These are phyloP conservation scores for Arrhamphus sclerolepis DNA, from an alignment of 2,797 vertebrate species.

Conservation along the genomic window DNA sequence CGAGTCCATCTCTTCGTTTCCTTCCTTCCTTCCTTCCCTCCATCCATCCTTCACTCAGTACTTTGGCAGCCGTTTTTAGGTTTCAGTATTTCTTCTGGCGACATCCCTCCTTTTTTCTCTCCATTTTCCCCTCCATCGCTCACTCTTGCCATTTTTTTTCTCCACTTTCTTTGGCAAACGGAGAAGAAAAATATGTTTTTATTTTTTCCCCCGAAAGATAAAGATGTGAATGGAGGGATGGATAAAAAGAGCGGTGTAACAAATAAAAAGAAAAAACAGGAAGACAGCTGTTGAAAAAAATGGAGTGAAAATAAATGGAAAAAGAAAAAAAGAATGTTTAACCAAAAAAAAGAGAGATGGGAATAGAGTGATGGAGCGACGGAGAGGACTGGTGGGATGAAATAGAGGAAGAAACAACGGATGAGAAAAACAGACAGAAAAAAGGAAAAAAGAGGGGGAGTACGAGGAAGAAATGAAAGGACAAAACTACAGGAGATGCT, in stretches of 20 bases:
- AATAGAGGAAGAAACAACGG: too few species aligned
- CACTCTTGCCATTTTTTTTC: constrained; percentile 1
- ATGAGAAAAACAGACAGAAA: too few species aligned
- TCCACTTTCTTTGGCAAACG: constrained; percentile 13
- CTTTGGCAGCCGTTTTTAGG: constrained; percentile 66
- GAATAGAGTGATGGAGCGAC: too few species aligned
- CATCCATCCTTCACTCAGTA: constrained; percentile 26
- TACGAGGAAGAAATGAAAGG: too few species aligned
- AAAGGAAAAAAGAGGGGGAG: too few species aligned
- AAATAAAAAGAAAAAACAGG: not conserved
- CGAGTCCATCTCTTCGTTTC: not conserved
- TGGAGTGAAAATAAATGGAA: not conserved
- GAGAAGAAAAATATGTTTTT: not conserved
- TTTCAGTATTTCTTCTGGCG: constrained; percentile 63
- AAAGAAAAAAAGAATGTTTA: too few species aligned
- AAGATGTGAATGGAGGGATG: not conserved
- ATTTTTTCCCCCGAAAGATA: not conserved
- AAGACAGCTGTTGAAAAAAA: not conserved
- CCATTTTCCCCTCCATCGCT: constrained; percentile 13
- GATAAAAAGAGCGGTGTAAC: not conserved
- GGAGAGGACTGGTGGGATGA: too few species aligned
- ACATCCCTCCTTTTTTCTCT: constrained; percentile 50
- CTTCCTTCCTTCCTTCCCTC: constrained; percentile 5
- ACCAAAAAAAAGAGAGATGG: not conserved
- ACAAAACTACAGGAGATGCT: too few species aligned